Base-by-base conservation (phyloP, 2,888 invertebrate genomes). In the Poecilus cupreus region DNA sequence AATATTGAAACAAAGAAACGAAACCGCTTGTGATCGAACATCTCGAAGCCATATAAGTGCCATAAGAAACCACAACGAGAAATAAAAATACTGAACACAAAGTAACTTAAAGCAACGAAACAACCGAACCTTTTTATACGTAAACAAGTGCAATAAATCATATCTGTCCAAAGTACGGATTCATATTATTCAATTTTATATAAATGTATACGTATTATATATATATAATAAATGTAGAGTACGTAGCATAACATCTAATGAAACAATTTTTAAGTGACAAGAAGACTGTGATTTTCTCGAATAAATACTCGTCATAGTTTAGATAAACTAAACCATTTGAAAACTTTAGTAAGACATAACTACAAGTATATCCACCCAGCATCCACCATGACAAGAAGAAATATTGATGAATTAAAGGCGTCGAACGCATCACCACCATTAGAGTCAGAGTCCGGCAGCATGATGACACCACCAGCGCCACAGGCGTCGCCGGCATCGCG, bases 401-500 rank as follows among this genome's bases (percentile, higher is more conserved):
- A 87, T 84, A 86, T 88, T 80, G 88, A 88, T 82, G 87, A 87
- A 79, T 84, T 87, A 83, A 87, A 88, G 80, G 85, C 86, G 74
- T 86, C 83, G 78, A 85, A 86, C 82, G 86, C 87, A 49, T 87
- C 89, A 74, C 87, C 85, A 5, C 83, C 85, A 72, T 85, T 87
- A 85, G 86, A 88, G 79, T 83, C 85, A 22, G 86, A 87, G 77
- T 87, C 85, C 18, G 85, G 86, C 72, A 79, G 83, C 22, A 88
- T 89, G 87, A 87, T 91, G 90, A 88, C 90, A 86, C 88, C 90
- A 87, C 88, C 89, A 84, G 88, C 89, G 88, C 85, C 89, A 86
- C 90, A 90, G 85, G 90, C 90, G 74, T 91, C 92, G 77, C 91
- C 92, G 82, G 89, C 90, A 49, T 87, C 88, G 68, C 86, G 89